Percentiles rank a stretch among this genome's conserved stretches.
Conservation (phyloP, 2,797 vertebrate species). For the Xenops minutus region DNA sequence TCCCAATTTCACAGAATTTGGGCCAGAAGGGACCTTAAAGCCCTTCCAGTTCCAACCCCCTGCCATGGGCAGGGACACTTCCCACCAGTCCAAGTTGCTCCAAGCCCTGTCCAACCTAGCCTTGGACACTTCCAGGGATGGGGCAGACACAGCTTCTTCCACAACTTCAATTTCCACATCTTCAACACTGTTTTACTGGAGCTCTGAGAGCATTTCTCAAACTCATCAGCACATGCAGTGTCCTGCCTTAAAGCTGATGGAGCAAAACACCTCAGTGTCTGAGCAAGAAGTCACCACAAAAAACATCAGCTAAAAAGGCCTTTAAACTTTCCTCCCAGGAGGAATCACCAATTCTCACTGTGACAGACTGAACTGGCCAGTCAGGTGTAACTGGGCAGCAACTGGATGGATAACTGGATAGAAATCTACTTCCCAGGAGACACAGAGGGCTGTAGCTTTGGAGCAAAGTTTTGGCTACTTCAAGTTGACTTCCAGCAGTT, state of each 20-base stretch:
- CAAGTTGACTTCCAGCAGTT: neutral
- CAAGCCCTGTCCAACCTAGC: neutral
- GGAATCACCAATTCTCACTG: neutral
- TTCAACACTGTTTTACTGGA: neutral
- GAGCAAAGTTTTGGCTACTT: neutral
- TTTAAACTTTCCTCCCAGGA: neutral
- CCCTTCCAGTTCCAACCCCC: neutral
- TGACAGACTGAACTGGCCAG: neutral
- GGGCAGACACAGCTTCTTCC: neutral
- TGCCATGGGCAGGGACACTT: neutral
- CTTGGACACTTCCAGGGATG: no score
- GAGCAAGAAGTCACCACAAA: neutral
- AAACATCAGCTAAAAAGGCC: neutral
- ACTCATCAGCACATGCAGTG: neutral
- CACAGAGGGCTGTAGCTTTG: fast-evolving
- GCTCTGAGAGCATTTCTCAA: neutral
- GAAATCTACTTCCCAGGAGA: neutral
- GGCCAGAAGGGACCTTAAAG: neutral
- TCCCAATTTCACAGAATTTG: neutral
- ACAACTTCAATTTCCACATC: neutral
- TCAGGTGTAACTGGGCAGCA: neutral
- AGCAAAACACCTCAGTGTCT: neutral
- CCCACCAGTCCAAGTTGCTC: neutral
- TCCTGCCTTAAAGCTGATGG: neutral
- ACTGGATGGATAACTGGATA: neutral